Base-by-base conservation (phyloP, 2,797 vertebrate species). In the Novumbra hubbsi region DNA sequence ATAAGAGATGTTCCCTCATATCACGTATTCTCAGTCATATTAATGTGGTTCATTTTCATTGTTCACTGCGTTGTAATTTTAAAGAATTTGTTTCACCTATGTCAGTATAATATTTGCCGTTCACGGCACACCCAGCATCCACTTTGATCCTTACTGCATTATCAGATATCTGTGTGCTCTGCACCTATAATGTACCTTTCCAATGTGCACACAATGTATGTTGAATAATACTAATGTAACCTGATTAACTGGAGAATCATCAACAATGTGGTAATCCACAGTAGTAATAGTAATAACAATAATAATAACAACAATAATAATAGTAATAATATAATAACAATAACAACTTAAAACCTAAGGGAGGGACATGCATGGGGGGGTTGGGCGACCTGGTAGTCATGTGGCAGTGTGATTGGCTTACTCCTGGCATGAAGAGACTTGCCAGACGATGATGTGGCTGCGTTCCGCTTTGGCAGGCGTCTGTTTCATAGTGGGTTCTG, bases 371-470 rank as follows among this genome's bases (percentile, higher is more conserved):
- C 83, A 34, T 2, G 9, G 60, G 73, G 68, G 64, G 62, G 83
- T 62, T 72, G 63, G 78, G 63, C 24, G 45, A 78, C 69, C 72
- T 66, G 73, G 38, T 55, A 9, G 60, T 70, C 72, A 80, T 76
- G 71, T 55, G 71, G 67, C 72, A 79, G 80, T 84, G 75, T 79
- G 73, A 70, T 73, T 48, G 72, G 28, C 57, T 98, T 93, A 98
- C 81, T 98, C 96, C 0, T 93, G 93, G 78, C 93, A 87, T 1
- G 95, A 90, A 2, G 94, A 94, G 79, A 99, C 97, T 92, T 99
- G 98, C 98, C 98, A 99, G 82, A 98, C 97, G 5, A 99, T 98
- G 83, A 99, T 95, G 92, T 99, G 98, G 90, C 97, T 99, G 84
- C 93, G 94, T 88, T 99, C 98, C 0, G 95, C 95, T 89, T 96